Base-by-base conservation (phyloP, 2,888 invertebrate genomes). In the Dromius quadrimaculatus region DNA sequence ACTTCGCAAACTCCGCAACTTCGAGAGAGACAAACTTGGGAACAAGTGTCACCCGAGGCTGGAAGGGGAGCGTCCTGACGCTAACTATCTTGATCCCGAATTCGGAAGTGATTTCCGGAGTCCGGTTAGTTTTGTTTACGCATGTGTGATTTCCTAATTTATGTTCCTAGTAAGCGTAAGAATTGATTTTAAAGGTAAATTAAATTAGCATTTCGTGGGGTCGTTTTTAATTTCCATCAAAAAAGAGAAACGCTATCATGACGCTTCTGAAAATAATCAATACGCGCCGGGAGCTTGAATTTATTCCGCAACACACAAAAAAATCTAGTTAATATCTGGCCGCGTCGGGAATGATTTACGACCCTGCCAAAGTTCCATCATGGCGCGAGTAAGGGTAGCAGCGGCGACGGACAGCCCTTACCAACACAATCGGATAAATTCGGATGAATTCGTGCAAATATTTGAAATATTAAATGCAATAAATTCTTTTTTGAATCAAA, bases 271-370 rank as follows among this genome's bases (percentile, higher is more conserved):
- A 68, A 68, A 68, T 68, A 68, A 68, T 68, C 68, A 68, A 68
- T 68, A 68, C 68, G 32, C 23, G 45, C 57, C 36, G 36, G 41
- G 68, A 23, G 59, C 45, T 66, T 66, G 66, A 68, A 68, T 68
- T 68, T 68, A 68, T 68, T 68, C 59, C 59, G 59, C 68, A 68
- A 68, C 68, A 68, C 68, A 68, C 68, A 68, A 68, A 68, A 62
- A 68, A 68, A 68, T 59, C 68, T 68, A 68, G 68, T 68, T 68
- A 68, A 68, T 68, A 68, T 68, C 68, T 68, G 68, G 68, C 68
- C 57, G 68, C 68, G 68, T 59, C 59, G 68, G 68, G 43, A 34
- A 70, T 70, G 70, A 70, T 70, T 62, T 41, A 70, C 62, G 36
- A 47, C 23, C 41, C 70, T 70, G 70, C 47, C 70, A 70, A 47